Evolutionary conservation across 2,888 invertebrate species (phyloP), one percentile per base, ranked within the genome.

Genomic region (Phytoseiulus persimilis): DNA sequence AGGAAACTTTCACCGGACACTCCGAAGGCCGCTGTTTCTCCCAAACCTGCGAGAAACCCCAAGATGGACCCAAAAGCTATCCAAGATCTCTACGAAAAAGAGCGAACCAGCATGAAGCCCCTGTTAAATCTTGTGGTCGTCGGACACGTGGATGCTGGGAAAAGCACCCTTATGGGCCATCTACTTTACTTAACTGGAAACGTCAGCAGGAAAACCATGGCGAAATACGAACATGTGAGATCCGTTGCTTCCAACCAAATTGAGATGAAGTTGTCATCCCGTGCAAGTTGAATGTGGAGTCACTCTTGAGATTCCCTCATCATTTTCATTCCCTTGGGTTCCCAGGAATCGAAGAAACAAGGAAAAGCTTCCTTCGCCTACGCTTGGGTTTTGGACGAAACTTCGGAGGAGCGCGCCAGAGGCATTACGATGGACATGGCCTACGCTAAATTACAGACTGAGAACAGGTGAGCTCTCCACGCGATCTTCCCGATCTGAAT

Each of bases 361-460:
- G 99, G 99, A 2, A 99, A 99, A 93, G 97, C 98, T 92, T 98
- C 98, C 91, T 99, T 99, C 92, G 96, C 97, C 94, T 99, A 96
- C 93, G 99, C 99, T 2, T 99, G 99, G 99, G 98, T 99, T 0
- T 94, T 99, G 90, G 99, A 99, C 93, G 99, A 99, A 93, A 99
- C 98, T 90, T 97, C 97, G 0, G 99, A 99, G 93, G 99, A 99
- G 93, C 95, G 98, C 91, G 95, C 95, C 39, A 95, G 99, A 91
- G 99, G 99, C 28, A 98, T 99, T 89, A 99, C 99, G 0, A 99
- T 99, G 97, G 99, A 99, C 93, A 95, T 99, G 28, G 99, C 97
- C 0, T 95, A 96, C 91, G 96, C 96, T 31, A 95, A 96, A 91
- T 98, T 99, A 94, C 96, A 97, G 93, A 97, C 98, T 0, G 94